Percentiles rank a stretch among this genome's conserved stretches.
Conservation (phyloP, 2,113 vertebrate genomes). For the Montifringilla adamsi region DNA sequence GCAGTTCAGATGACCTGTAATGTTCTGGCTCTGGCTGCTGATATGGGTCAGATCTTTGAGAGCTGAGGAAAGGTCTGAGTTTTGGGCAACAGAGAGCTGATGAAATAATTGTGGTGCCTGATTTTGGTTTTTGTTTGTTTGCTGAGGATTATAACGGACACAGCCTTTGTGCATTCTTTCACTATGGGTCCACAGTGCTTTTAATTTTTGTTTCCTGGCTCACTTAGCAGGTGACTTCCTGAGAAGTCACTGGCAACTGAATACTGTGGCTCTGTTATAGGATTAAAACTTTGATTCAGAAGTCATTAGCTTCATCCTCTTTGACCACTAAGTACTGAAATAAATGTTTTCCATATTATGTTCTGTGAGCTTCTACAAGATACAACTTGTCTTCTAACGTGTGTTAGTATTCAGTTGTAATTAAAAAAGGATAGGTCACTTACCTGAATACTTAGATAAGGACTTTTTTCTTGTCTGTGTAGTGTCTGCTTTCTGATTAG, state of each 20-base stretch:
- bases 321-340: background rate
- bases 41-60: background rate
- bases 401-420: background rate
- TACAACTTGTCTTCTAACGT: background rate
- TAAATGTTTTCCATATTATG: background rate
- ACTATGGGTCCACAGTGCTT: rapidly evolving
- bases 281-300: background rate
- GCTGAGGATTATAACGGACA: background rate
- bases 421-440: background rate
- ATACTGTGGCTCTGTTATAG: background rate
- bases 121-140: background rate
- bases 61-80: background rate
- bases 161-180: background rate
- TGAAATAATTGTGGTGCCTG: background rate
- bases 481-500: slow-evolving; percentile 33
- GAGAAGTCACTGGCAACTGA: background rate
- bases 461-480: background rate
- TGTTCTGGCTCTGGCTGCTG: background rate
- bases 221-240: background rate
- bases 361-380: background rate
- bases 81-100: background rate
- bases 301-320: slow-evolving; percentile 11
- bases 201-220: background rate
- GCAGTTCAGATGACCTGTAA: background rate
- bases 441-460: background rate